A percentile compares a stretch with the other conserved stretches of the same genome.
Conservation (phyloP, 2,888 invertebrate species). For the Orchesella flavescens region DNA sequence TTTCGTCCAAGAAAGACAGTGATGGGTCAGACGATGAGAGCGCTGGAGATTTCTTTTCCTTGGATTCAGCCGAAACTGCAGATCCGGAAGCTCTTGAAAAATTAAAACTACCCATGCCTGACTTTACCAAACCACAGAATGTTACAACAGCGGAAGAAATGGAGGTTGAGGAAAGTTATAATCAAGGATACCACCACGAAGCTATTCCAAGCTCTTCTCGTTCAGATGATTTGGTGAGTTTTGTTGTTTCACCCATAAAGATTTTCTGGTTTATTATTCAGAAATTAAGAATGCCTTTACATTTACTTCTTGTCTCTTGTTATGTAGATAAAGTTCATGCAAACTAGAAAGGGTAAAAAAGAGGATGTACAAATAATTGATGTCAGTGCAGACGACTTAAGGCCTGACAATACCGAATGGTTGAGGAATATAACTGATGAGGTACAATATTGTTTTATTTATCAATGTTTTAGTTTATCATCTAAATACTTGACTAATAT, state of each 20-base stretch:
- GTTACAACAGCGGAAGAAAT: slow-evolving; percentile 21
- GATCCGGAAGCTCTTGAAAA: slow-evolving; percentile 61
- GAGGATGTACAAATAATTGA: slow-evolving; percentile 83
- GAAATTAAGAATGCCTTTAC: not conserved
- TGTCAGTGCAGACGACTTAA: slow-evolving; percentile 85
- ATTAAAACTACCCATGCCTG: slow-evolving; percentile 62
- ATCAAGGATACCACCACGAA: slow-evolving; percentile 38
- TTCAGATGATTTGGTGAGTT: slow-evolving; percentile 43
- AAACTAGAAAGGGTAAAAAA: slow-evolving; percentile 80
- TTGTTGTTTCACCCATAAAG: not conserved
- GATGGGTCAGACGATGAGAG: slow-evolving; percentile 72
- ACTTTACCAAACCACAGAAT: slow-evolving; percentile 38
- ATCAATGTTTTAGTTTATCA: not conserved
- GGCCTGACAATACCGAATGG: slow-evolving; percentile 87
- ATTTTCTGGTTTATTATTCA: not conserved
- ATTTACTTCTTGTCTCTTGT: too few relatives aligned
- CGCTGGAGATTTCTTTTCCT: slow-evolving; percentile 68
- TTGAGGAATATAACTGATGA: slow-evolving; percentile 78
- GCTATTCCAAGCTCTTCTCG: slow-evolving; percentile 15
- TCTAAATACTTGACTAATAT: not conserved
- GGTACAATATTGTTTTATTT: too few relatives aligned
- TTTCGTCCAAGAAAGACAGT: slow-evolving; percentile 54
- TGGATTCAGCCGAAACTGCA: slow-evolving; percentile 55
- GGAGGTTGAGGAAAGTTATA: slow-evolving; percentile 42
- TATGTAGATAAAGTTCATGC: slow-evolving; percentile 78